phyloP scores from a whole-genome alignment of 2,888 invertebrate genomes.

The Lydus trimaculatus region DNA sequence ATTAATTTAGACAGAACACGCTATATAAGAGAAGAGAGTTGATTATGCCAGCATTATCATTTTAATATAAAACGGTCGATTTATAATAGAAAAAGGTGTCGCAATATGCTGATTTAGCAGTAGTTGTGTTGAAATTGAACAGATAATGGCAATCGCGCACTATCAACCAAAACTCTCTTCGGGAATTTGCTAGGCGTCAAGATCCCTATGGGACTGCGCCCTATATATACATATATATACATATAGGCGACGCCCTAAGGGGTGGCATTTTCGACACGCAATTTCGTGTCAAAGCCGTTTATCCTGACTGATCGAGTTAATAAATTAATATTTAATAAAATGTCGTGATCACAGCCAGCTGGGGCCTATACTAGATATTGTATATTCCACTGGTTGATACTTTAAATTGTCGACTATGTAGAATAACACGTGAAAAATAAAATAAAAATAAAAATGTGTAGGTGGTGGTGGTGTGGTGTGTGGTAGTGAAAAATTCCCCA shows the following conservation, averaged over 20 bases:
- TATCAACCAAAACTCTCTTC: slow-evolving; percentile 9
- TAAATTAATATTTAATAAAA: slow-evolving; percentile 52
- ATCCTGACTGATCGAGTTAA: slow-evolving; percentile 49
- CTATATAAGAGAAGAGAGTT: not conserved
- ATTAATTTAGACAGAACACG: slow-evolving; percentile 10
- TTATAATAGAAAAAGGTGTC: slow-evolving; percentile 9
- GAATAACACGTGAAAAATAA: not conserved
- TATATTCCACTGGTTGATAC: not conserved
- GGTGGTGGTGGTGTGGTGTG: not conserved
- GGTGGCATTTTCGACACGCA: slow-evolving; percentile 47
- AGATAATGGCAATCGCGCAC: slow-evolving; percentile 14
- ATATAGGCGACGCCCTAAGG: slow-evolving; percentile 31
- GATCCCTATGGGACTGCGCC: not conserved
- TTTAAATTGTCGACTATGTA: not conserved
- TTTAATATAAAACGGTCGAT: slow-evolving; percentile 4
- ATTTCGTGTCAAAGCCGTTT: slow-evolving; percentile 50
- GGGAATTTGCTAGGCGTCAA: not conserved
- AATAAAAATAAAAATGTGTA: not conserved
- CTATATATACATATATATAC: not conserved
- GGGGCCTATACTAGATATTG: slow-evolving; percentile 36
- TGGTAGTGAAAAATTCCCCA: not conserved
- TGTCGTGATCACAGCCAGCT: slow-evolving; percentile 43
- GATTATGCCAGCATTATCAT: slow-evolving; percentile 7
- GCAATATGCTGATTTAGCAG: slow-evolving; percentile 11
- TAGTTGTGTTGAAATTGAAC: slow-evolving; percentile 8